phyloP scores from a whole-genome alignment of 2,113 vertebrate genomes.

The Vimba vimba region DNA sequence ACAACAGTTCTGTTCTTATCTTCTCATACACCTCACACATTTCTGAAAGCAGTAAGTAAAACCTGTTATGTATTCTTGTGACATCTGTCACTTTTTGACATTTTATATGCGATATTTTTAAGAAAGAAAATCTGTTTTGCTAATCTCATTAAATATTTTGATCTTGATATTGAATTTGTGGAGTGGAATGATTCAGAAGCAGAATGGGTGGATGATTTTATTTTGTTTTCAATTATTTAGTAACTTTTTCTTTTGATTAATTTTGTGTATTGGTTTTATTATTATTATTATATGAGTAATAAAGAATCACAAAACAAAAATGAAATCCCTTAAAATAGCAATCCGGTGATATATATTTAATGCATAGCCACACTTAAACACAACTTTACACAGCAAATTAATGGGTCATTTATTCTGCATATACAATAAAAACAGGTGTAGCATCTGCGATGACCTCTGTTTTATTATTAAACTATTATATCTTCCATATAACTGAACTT shows the following conservation, averaged over 20 bases:
- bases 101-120: neutral
- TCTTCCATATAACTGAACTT: neutral
- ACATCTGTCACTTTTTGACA: constrained; percentile 17
- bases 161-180: neutral
- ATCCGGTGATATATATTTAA: neutral
- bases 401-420: neutral
- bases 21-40: neutral
- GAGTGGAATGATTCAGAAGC: no score
- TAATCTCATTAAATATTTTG: neutral
- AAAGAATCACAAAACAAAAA: no score
- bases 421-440: neutral
- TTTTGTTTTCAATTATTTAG: neutral
- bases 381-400: neutral
- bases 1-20: neutral
- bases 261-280: neutral
- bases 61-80: neutral
- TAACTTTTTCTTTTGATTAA: neutral
- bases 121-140: neutral
- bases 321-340: no score
- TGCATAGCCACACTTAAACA: neutral
- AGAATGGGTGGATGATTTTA: neutral
- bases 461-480: neutral
- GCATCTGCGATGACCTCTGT: neutral
- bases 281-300: neutral
- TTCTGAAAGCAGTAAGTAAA: constrained; percentile 36